Base-by-base conservation (phyloP, 2,888 invertebrate species). In the Drosophila dives region DNA sequence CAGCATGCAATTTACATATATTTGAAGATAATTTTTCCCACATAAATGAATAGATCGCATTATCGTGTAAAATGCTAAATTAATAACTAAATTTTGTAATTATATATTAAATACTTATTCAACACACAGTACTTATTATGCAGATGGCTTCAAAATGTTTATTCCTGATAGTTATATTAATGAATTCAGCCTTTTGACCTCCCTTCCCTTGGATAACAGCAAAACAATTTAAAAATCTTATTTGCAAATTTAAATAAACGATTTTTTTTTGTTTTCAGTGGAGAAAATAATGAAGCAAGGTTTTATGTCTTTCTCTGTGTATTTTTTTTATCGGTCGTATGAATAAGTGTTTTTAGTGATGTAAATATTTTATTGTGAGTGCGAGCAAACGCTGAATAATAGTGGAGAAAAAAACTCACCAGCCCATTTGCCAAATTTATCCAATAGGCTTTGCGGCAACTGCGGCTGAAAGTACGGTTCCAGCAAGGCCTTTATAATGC, bases 341-440 rank as follows among this genome's bases (percentile, higher is more conserved):
- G 38, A 17, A 7, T 26, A 48, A 48, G 2, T 58, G 1, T 53
- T 48, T 34, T 12, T 7, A 32, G 48, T 54, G 50, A 54, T 45
- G 34, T 42, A 56, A 34, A 54, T 50, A 23, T 26, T 33, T 8
- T 29, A 26, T 32, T 50, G 15, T 26, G 20, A 49, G 23, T 23
- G 11, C 15, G 49, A 15, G 15, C 11, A 7, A 29, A 10, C 6
- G n/a, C 3, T 17, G 12, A 48, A 6, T 23, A n/a, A 10, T 17
- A 26, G 6, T 12, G 10, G 15, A 15, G 17, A 40, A 32, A 51
- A 26, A 5, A 12, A 94, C 95, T 95, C 92, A 98, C 98, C 96
- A 91, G 98, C 98, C 98, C 98, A 98, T 72, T 95, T 94, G 86
- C 98, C 98, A 92, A 95, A 98, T 91, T 95, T 95, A 90, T 95